Conservation (phyloP, 2,113 vertebrate genomes). For the Ailurus styani region DNA sequence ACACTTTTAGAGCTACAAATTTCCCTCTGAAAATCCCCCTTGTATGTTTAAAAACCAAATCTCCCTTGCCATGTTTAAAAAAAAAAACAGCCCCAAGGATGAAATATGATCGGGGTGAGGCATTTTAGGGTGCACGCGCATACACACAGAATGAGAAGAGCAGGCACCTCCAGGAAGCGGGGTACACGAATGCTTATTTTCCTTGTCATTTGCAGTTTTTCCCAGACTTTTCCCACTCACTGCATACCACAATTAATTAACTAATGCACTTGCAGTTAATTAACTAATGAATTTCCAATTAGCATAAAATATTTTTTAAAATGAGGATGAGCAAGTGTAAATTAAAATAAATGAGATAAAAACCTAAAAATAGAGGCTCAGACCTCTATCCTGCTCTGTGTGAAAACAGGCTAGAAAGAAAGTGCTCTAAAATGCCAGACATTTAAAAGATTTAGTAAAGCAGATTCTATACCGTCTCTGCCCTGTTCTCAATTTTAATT, state of each 20-base stretch:
- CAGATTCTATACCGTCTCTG: neutral
- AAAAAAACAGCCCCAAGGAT: neutral
- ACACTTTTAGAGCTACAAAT: neutral
- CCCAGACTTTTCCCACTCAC: neutral
- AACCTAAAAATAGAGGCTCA: neutral
- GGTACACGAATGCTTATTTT: neutral
- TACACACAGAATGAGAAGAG: neutral
- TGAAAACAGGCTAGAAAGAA: fast-evolving
- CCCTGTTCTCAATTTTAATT: neutral
- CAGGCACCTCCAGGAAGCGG: fast-evolving
- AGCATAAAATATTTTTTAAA: neutral
- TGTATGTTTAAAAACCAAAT: neutral
- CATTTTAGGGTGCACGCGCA: neutral
- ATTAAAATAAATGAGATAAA: neutral
- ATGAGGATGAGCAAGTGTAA: neutral
- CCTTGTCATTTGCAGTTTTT: neutral
- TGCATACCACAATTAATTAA: neutral
- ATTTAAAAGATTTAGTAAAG: too few relatives aligned
- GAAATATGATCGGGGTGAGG: neutral
- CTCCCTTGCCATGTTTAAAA: neutral
- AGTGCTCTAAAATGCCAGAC: neutral
- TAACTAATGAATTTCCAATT: neutral
- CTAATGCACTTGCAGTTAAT: neutral
- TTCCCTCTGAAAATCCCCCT: neutral
- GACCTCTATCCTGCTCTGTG: neutral